These are phyloP conservation scores for Megaceryle alcyon DNA, from an alignment of 2,797 vertebrate species.

Conservation along the genomic window DNA sequence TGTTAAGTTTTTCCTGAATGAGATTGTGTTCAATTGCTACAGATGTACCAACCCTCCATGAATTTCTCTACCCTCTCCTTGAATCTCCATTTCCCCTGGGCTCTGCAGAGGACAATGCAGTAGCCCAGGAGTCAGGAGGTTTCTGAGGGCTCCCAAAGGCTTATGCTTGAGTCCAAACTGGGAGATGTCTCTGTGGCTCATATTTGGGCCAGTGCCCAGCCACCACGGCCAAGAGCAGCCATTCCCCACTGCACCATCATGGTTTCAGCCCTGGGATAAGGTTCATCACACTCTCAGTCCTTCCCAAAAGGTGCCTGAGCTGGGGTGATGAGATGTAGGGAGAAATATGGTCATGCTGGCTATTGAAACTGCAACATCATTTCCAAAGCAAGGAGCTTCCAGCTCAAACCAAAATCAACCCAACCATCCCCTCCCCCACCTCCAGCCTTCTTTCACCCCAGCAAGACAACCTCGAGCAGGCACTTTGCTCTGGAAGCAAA, in stretches of 20 bases:
- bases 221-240: not conserved
- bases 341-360: not conserved
- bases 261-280: not conserved
- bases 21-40: fast-evolving
- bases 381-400: not conserved
- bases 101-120: not conserved
- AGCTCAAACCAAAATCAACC: not conserved
- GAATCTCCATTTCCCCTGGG: not conserved
- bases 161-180: not conserved
- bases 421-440: not conserved
- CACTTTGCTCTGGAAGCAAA: not conserved
- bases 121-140: not conserved
- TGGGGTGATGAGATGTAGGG: not conserved
- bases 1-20: not conserved
- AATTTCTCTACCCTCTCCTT: not conserved
- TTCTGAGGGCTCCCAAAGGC: not conserved
- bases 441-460: not conserved
- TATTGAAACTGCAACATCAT: not conserved
- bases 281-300: not conserved
- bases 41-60: fast-evolving
- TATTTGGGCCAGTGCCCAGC: not conserved
- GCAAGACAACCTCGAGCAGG: fast-evolving
- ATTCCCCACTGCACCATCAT: fast-evolving
- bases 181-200: not conserved
- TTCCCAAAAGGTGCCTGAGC: not conserved